A percentile compares a stretch with the other conserved stretches of the same genome.
Conservation (phyloP, 2,113 vertebrate genomes). For the Rhabdornis inornatus region DNA sequence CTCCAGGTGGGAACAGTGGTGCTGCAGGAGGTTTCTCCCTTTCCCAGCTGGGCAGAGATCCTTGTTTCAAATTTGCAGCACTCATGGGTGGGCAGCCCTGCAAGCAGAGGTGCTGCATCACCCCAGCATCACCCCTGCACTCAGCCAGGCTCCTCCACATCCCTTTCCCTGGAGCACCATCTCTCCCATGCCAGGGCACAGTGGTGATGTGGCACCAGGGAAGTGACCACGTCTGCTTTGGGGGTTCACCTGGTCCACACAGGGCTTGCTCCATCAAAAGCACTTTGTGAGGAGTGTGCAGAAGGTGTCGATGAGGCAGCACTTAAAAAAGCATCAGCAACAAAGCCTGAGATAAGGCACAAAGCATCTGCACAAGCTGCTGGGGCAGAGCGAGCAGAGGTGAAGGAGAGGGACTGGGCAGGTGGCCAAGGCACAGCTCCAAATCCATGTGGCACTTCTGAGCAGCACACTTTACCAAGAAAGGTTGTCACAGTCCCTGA, state of each 20-base stretch:
- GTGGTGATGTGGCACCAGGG: accelerated
- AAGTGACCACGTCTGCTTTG: not conserved
- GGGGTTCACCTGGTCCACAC: not conserved
- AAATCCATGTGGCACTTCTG: not conserved
- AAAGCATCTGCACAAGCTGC: not conserved
- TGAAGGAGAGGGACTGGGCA: not conserved
- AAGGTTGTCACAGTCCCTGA: not conserved
- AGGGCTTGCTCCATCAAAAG: not conserved
- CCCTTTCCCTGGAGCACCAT: accelerated
- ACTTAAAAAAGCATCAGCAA: not conserved
- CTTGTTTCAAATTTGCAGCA: accelerated
- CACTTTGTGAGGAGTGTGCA: not conserved
- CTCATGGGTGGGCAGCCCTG: not conserved
- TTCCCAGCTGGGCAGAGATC: not conserved
- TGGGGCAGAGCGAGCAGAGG: not conserved
- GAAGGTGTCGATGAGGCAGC: not conserved
- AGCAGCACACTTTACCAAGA: conserved; percentile 26
- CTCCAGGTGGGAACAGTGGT: not conserved
- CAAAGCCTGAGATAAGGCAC: not conserved
- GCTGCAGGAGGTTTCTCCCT: not conserved
- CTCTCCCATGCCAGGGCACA: not conserved
- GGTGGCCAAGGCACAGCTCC: not conserved
- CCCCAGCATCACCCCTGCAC: not conserved
- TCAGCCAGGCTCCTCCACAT: not conserved
- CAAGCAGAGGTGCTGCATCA: not conserved